phyloP scores from a whole-genome alignment of 2,113 vertebrate genomes.

The Heterocephalus glaber region DNA sequence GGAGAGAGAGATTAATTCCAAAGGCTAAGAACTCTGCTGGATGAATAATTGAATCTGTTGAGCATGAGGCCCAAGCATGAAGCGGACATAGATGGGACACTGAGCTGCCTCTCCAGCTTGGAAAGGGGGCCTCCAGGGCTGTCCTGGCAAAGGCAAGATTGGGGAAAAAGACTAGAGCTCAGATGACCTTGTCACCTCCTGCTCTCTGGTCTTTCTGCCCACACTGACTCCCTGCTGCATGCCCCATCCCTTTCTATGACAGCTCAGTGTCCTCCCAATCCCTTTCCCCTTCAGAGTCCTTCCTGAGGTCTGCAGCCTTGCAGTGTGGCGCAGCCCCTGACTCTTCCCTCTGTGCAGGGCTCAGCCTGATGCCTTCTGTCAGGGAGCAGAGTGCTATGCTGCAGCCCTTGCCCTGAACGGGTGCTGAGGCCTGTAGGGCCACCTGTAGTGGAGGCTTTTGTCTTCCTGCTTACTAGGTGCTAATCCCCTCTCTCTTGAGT shows the following conservation, averaged over 20 bases:
- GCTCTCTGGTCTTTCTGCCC: neutral
- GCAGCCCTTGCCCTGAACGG: neutral
- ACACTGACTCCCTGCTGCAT: fast-evolving
- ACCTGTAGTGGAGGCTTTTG: neutral
- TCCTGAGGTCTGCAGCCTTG: neutral
- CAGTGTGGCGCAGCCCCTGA: too few relatives aligned
- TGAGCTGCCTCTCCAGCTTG: neutral
- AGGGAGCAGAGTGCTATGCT: neutral
- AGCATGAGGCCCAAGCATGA: neutral
- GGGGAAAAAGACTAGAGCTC: neutral
- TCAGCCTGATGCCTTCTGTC: neutral
- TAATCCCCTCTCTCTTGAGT: neutral
- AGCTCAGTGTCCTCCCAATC: neutral
- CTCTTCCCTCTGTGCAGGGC: neutral
- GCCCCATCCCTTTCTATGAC: neutral
- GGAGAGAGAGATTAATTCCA: constrained; percentile 68
- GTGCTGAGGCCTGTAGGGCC: neutral
- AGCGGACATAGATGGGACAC: neutral
- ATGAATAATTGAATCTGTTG: constrained; percentile 69
- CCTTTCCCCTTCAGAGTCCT: neutral
- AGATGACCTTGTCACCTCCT: neutral
- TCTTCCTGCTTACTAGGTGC: neutral
- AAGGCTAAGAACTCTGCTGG: constrained; percentile 26
- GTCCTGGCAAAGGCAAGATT: too few relatives aligned
- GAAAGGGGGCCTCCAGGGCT: neutral